A percentile compares a stretch with the other conserved stretches of the same genome.
Conservation (phyloP, 2,888 invertebrate genomes). For the Boloria selene region DNA sequence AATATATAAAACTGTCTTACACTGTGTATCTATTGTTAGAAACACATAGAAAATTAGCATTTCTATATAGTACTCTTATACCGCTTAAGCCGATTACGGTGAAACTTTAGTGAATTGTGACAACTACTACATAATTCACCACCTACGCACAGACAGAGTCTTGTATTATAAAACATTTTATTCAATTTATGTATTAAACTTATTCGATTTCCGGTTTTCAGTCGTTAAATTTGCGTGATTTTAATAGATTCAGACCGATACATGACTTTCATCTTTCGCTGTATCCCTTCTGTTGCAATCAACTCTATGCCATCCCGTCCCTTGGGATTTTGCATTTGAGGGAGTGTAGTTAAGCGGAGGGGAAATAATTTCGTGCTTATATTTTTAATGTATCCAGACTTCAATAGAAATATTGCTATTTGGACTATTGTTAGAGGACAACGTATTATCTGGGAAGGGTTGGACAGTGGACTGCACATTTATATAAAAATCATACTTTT, state of each 20-base stretch:
- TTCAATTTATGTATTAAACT: not conserved
- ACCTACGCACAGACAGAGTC: no score
- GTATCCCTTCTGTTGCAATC: slow-evolving; percentile 43
- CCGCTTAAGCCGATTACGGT: no score
- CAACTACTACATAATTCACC: no score
- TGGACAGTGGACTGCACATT: slow-evolving; percentile 31
- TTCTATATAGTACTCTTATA: no score
- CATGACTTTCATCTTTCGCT: slow-evolving; percentile 42
- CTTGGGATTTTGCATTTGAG: slow-evolving; percentile 53
- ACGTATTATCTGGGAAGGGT: slow-evolving; percentile 34
- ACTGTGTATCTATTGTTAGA: no score
- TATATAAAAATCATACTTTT: slow-evolving; percentile 9
- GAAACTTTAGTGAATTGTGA: no score
- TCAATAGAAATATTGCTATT: slow-evolving; percentile 43
- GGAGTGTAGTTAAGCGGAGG: slow-evolving; percentile 50
- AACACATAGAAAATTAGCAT: no score
- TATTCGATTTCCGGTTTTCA: not conserved
- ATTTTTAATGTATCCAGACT: slow-evolving; percentile 60
- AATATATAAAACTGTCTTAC: no score
- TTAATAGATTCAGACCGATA: slow-evolving; percentile 35
- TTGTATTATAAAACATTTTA: not conserved
- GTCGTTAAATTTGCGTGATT: slow-evolving; percentile 9
- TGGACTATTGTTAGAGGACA: slow-evolving; percentile 35
- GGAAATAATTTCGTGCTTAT: slow-evolving; percentile 58
- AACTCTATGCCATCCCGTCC: slow-evolving; percentile 57